Percentiles rank a stretch among this genome's conserved stretches.
phyloP scores from a whole-genome alignment of 2,113 vertebrate species.

The Austrofundulus limnaeus region DNA sequence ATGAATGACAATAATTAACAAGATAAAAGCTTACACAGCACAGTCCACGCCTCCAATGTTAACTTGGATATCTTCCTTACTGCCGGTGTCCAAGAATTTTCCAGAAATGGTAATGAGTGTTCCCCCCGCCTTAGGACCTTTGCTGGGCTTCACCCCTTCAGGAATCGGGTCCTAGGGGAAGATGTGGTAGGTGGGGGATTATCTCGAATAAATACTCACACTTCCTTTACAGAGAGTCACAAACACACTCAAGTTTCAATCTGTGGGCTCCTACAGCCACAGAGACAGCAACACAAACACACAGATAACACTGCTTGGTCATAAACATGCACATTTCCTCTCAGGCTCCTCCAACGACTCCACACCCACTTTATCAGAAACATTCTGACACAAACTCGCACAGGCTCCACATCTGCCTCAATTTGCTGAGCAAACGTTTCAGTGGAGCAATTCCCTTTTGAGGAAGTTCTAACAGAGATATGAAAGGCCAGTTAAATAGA shows the following conservation, averaged over 20 bases:
- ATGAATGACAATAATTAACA: slow-evolving; percentile 41
- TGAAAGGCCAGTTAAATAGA: slow-evolving; percentile 70
- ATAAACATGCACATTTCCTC: slow-evolving; percentile 20
- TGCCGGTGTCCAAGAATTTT: slow-evolving; percentile 83
- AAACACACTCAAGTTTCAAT: not conserved
- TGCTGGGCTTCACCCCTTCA: slow-evolving; percentile 73
- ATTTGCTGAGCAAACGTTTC: slow-evolving; percentile 72
- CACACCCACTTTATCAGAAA: slow-evolving; percentile 17
- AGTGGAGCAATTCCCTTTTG: slow-evolving; percentile 62
- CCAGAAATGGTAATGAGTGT: slow-evolving; percentile 88
- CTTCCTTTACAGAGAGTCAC: slow-evolving; percentile 16
- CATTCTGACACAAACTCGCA: slow-evolving; percentile 31
- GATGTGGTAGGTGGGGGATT: not conserved
- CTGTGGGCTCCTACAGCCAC: not conserved
- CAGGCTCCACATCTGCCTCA: slow-evolving; percentile 58
- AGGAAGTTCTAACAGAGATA: slow-evolving; percentile 57
- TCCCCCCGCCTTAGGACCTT: slow-evolving; percentile 88
- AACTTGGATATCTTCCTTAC: slow-evolving; percentile 84
- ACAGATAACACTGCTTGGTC: slow-evolving; percentile 20
- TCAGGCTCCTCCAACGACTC: slow-evolving; percentile 14
- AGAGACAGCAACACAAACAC: slow-evolving; percentile 22
- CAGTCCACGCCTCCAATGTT: slow-evolving; percentile 80
- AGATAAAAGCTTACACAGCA: slow-evolving; percentile 82
- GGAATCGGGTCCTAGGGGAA: slow-evolving; percentile 82
- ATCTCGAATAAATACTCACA: slow-evolving; percentile 21